phyloP scores from a whole-genome alignment of 53 echinoderm and acorn worm species.

The Hippasteria phrygiana region DNA sequence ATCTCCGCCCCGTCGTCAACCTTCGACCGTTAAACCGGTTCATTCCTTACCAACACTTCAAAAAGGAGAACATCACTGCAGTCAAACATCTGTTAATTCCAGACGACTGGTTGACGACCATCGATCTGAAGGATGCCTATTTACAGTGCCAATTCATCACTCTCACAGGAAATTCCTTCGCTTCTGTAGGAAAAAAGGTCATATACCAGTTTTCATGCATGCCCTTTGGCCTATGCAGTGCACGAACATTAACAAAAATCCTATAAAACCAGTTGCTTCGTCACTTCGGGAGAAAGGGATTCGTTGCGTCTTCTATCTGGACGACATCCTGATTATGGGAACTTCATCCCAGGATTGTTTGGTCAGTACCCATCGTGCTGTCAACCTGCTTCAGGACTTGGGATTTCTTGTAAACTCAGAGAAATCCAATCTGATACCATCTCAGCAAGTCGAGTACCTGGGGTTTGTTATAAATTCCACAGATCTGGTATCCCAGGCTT shows the following conservation, averaged over 20 bases:
- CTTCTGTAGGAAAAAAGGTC: not conserved
- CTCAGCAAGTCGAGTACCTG: no score
- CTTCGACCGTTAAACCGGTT: not conserved
- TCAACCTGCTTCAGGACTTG: no score
- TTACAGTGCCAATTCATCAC: not conserved
- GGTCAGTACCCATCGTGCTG: no score
- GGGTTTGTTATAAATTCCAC: no score
- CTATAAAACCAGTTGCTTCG: conserved; percentile 60
- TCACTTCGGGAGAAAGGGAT: conserved; percentile 11
- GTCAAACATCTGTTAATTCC: not conserved
- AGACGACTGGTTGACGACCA: not conserved
- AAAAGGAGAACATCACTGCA: conserved; percentile 2
- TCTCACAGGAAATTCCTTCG: not conserved
- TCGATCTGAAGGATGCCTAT: conserved; percentile 15
- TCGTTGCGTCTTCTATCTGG: conserved; percentile 36
- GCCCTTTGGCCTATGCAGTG: conserved; percentile 50
- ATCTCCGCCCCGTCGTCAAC: not conserved
- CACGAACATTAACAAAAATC: conserved; percentile 61
- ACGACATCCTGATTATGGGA: not conserved
- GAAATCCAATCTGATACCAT: no score
- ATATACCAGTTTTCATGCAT: conserved; percentile 23
- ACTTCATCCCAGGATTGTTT: no score
- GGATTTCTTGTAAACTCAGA: no score
- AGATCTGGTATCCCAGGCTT: no score
- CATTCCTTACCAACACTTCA: conserved; percentile 6